These are phyloP conservation scores for Chromobotia macracanthus DNA, from an alignment of 2,797 vertebrate genomes.

Conservation along the genomic window DNA sequence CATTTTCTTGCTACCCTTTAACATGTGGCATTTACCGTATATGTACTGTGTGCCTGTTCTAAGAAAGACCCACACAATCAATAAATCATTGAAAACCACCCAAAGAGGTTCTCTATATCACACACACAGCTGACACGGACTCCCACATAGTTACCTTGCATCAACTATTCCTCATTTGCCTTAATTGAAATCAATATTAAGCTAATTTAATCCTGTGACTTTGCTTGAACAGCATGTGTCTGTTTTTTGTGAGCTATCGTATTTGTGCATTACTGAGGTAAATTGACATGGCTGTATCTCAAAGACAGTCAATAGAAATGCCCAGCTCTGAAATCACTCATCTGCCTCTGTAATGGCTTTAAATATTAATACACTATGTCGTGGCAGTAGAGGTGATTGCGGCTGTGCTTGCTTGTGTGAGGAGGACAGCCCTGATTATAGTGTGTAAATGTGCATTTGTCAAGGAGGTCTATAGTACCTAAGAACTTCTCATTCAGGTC, in stretches of 20 bases:
- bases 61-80: neutral
- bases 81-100: conserved; percentile 31
- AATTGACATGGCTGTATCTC: conserved; percentile 7
- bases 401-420: neutral
- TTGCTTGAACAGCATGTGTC: conserved; percentile 17
- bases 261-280: conserved; percentile 25
- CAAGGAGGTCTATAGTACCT: neutral
- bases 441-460: neutral
- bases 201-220: conserved; percentile 24
- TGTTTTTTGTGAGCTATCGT: neutral
- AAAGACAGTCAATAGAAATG: neutral
- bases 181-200: conserved; percentile 34
- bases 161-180: conserved; percentile 28
- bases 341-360: conserved; percentile 31
- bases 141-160: conserved; percentile 13
- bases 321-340: conserved; percentile 17
- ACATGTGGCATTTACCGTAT: conserved; percentile 8
- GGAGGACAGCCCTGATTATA: neutral
- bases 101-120: neutral
- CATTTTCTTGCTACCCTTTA: neutral
- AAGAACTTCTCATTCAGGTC: conserved; percentile 6
- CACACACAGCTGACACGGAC: conserved; percentile 3
- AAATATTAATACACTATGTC: conserved; percentile 25
- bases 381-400: neutral
- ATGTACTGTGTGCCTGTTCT: conserved; percentile 5